phyloP scores from a whole-genome alignment of 1,140 invertebrate genomes.

The Sarcophaga peregrina region DNA sequence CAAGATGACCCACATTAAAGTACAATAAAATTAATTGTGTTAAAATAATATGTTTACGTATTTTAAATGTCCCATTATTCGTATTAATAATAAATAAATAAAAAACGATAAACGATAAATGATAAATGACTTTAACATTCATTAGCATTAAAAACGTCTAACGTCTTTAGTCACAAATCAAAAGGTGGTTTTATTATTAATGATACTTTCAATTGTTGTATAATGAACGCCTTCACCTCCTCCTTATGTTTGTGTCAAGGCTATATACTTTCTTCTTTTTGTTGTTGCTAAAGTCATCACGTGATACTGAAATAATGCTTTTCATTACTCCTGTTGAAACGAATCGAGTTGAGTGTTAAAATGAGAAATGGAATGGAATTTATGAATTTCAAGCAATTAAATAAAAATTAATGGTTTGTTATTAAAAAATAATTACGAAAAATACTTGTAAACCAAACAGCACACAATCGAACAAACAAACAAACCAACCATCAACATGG shows the following conservation, averaged over 20 bases:
- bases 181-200: conserved; percentile 21
- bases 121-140: conserved; percentile 13
- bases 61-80: not conserved
- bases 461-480: conserved; percentile 7
- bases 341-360: not conserved
- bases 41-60: not conserved
- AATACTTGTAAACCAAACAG: not conserved
- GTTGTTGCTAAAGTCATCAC: conserved; percentile 3
- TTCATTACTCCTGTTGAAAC: not conserved
- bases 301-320: not conserved
- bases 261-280: not conserved
- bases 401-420: conserved; percentile 38
- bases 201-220: not conserved
- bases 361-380: conserved; percentile 11
- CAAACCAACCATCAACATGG: not conserved
- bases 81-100: conserved; percentile 7
- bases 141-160: not conserved
- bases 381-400: conserved; percentile 32
- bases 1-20: not conserved
- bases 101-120: conserved; percentile 9
- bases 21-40: not conserved
- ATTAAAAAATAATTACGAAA: conserved; percentile 39
- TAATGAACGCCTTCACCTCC: no score
- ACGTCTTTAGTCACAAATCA: not conserved
- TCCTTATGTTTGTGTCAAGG: not conserved